Evolutionary conservation across 2,888 invertebrate genomes (phyloP).

Genomic region (Eupeodes latifasciatus): DNA sequence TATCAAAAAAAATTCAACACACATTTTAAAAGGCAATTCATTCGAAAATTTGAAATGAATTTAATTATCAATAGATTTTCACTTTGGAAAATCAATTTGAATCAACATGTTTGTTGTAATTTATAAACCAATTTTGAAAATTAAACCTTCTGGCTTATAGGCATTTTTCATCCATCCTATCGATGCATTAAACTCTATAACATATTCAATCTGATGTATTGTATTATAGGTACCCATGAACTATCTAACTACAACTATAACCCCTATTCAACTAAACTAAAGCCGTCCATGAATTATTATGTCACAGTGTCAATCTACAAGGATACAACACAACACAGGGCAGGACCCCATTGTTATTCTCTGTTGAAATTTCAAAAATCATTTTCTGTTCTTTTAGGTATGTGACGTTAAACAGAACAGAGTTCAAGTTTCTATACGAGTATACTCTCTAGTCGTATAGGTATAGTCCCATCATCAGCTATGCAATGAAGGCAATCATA

Average conservation of each 20-base stretch:
- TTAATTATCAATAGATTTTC: too few relatives aligned
- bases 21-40: too few relatives aligned
- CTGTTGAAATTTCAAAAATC: slow-evolving; percentile 26
- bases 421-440: slow-evolving; percentile 1
- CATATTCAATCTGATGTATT: not conserved
- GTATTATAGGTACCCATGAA: too few relatives aligned
- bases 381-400: not conserved
- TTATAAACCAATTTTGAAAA: slow-evolving; percentile 55
- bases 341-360: not conserved
- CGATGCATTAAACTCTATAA: slow-evolving; percentile 34
- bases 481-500: slow-evolving; percentile 25
- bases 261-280: not conserved
- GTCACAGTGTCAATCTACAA: slow-evolving; percentile 16
- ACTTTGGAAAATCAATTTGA: not conserved
- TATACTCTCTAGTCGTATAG: not conserved
- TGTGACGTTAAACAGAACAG: not conserved
- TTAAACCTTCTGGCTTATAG: slow-evolving; percentile 37
- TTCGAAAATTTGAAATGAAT: too few relatives aligned
- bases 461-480: not conserved
- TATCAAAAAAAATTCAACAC: too few relatives aligned
- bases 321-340: not conserved
- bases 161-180: not conserved
- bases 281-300: not conserved
- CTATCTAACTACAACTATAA: not conserved
- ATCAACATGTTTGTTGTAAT: slow-evolving; percentile 20